These are phyloP conservation scores for Chaetogeoica ovagalla DNA, from an alignment of 2,888 invertebrate genomes.

Conservation along the genomic window DNA sequence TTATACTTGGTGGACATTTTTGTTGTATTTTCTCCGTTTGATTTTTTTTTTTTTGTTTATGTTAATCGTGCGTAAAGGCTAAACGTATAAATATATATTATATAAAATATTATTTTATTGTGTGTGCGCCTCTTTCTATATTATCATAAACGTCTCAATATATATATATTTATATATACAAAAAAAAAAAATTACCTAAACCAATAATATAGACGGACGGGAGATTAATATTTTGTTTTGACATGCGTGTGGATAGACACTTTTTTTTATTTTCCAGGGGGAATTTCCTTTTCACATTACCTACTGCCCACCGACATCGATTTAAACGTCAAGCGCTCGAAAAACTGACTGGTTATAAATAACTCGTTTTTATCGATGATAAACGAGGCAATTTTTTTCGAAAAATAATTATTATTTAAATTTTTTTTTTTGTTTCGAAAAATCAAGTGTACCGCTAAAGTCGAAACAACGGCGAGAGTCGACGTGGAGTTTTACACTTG, in stretches of 20 bases:
- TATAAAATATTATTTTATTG: background rate
- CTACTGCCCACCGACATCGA: slow-evolving; percentile 10
- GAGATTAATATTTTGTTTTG: slow-evolving; percentile 36
- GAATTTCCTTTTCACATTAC: background rate
- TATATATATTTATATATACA: background rate
- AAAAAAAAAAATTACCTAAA: slow-evolving; percentile 10
- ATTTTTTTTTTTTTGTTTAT: background rate
- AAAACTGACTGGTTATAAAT: slow-evolving; percentile 16
- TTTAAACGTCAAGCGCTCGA: slow-evolving; percentile 36
- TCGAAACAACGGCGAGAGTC: too few relatives aligned
- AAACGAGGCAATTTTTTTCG: slow-evolving; percentile 5
- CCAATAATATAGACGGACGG: background rate
- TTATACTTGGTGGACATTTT: background rate
- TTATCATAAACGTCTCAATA: background rate
- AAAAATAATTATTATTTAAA: too few relatives aligned
- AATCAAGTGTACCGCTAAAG: too few relatives aligned
- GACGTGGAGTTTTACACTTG: too few relatives aligned
- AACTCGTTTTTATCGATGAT: slow-evolving; percentile 32
- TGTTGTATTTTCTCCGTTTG: slow-evolving; percentile 13
- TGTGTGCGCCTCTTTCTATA: background rate
- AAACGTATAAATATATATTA: background rate
- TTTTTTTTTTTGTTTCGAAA: too few relatives aligned
- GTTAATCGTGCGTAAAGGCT: slow-evolving; percentile 17
- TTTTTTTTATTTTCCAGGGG: background rate
- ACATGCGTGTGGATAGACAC: slow-evolving; percentile 15